phyloP scores from a whole-genome alignment of 2,113 vertebrate genomes.

The Drymodes brunneopygia region DNA sequence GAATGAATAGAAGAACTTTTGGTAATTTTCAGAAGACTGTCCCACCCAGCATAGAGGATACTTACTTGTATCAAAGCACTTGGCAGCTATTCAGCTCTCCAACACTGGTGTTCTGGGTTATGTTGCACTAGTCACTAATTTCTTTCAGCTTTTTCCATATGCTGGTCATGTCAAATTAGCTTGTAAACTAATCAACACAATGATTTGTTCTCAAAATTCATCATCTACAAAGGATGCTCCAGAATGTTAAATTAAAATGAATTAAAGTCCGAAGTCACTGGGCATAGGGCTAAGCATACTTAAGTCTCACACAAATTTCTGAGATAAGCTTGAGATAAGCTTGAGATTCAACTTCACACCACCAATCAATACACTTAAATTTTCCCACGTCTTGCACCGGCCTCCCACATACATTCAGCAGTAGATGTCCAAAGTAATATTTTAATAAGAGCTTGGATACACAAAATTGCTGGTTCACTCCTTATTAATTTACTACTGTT shows the following conservation, averaged over 20 bases:
- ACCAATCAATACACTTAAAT: neutral
- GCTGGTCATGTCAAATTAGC: neutral
- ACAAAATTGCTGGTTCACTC: neutral
- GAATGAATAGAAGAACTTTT: neutral
- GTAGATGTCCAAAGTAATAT: neutral
- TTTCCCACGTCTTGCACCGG: neutral
- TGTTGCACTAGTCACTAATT: neutral
- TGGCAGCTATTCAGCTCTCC: neutral
- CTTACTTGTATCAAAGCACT: neutral
- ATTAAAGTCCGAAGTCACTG: neutral
- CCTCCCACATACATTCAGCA: neutral
- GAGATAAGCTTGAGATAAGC: neutral
- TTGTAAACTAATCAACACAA: neutral
- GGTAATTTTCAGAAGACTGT: neutral
- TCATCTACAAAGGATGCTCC: neutral
- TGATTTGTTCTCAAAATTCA: neutral
- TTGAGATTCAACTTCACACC: neutral
- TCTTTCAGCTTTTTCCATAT: neutral
- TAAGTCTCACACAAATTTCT: neutral
- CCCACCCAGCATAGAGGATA: neutral
- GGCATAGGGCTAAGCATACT: neutral
- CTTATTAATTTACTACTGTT: neutral
- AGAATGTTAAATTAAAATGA: neutral
- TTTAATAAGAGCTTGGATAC: neutral
- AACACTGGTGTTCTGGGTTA: neutral